phyloP scores from a whole-genome alignment of 2,113 vertebrate species.

The Albula goreensis region DNA sequence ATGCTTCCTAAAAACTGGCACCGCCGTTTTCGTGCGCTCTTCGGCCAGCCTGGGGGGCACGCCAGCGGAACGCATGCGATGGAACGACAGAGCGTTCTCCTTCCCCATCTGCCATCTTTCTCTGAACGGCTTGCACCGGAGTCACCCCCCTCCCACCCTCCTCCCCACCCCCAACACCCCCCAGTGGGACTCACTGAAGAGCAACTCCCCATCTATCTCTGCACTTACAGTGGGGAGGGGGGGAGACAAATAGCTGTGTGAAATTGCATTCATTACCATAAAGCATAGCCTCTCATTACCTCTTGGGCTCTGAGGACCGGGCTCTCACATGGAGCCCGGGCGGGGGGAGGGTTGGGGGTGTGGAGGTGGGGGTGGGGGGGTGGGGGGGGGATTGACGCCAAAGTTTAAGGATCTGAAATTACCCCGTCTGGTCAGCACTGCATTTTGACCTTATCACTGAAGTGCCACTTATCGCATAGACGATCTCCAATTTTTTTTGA shows the following conservation, averaged over 20 bases:
- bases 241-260: too few species aligned
- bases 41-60: too few species aligned
- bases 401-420: not conserved
- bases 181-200: too few species aligned
- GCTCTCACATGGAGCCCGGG: not conserved
- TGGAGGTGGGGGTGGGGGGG: too few species aligned
- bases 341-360: not conserved
- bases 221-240: not conserved
- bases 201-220: not conserved
- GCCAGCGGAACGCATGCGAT: not conserved
- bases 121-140: not conserved
- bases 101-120: not conserved
- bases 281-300: not conserved
- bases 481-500: not conserved
- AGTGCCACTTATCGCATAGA: not conserved
- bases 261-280: not conserved
- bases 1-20: too few species aligned
- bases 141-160: too few species aligned
- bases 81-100: not conserved
- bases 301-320: not conserved
- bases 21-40: too few species aligned
- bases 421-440: not conserved
- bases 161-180: not conserved
- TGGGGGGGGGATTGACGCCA: not conserved
- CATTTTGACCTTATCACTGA: not conserved